Conservation (phyloP, 1,140 invertebrate species). For the Atopsyche davidsoni region DNA sequence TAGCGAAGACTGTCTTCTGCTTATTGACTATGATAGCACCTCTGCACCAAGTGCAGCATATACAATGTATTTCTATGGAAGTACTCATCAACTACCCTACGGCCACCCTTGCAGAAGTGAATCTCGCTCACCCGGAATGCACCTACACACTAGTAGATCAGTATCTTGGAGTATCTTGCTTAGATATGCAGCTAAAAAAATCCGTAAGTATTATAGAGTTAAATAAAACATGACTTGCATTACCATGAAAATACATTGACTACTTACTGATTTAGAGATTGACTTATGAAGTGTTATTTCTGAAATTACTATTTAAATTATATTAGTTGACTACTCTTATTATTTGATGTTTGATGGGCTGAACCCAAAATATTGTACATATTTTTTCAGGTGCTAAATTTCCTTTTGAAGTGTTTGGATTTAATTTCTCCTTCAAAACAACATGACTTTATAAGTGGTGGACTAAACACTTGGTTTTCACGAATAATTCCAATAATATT, state of each 20-base stretch:
- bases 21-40: constrained; percentile 8
- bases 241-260: no score
- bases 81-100: constrained; percentile 3
- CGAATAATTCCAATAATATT: constrained; percentile 36
- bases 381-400: constrained; percentile 13
- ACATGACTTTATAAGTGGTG: constrained; percentile 36
- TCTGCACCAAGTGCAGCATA: constrained; percentile 2
- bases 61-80: constrained; percentile 9
- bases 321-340: no score
- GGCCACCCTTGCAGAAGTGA: not conserved
- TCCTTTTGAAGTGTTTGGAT: constrained; percentile 8
- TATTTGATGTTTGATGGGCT: constrained; percentile 1
- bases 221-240: no score
- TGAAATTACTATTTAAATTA: no score
- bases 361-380: not conserved
- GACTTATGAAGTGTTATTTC: no score
- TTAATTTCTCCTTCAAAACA: constrained; percentile 8
- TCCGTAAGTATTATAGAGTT: constrained; percentile 17
- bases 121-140: not conserved
- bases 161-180: constrained; percentile 9
- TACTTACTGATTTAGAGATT: no score
- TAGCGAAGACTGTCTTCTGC: constrained; percentile 4
- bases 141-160: constrained; percentile 7
- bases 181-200: constrained; percentile 12
- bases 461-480: constrained; percentile 38